These are phyloP conservation scores for Deilephila elpenor DNA, from an alignment of 2,888 invertebrate genomes.

Conservation along the genomic window DNA sequence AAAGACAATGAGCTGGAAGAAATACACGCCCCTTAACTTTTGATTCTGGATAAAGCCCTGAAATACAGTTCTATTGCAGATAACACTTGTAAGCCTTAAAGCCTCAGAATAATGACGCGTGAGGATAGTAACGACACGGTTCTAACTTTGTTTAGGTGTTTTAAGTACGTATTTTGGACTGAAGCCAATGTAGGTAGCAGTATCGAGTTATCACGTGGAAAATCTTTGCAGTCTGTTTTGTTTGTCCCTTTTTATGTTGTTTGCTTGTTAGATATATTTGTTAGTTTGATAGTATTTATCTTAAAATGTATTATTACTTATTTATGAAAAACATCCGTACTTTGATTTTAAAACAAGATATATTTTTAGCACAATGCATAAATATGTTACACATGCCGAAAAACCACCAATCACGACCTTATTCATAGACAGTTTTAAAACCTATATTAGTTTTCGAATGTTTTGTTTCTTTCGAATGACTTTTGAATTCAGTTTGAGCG, in stretches of 20 bases:
- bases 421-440: too few relatives aligned
- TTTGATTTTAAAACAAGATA: too few relatives aligned
- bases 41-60: slow-evolving; percentile 15
- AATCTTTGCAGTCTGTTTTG: slow-evolving; percentile 7
- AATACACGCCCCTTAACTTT: slow-evolving; percentile 12
- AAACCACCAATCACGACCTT: too few relatives aligned
- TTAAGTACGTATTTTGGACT: slow-evolving; percentile 30
- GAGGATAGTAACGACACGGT: slow-evolving; percentile 26
- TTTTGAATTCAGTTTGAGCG: too few relatives aligned
- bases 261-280: neutral
- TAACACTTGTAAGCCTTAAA: slow-evolving; percentile 30
- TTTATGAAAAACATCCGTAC: neutral
- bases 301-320: neutral
- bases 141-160: slow-evolving; percentile 30
- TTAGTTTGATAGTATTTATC: neutral
- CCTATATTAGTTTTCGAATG: too few relatives aligned
- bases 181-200: slow-evolving; percentile 18
- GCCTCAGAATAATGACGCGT: slow-evolving; percentile 32
- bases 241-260: neutral
- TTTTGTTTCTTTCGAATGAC: too few relatives aligned
- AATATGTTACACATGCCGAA: too few relatives aligned
- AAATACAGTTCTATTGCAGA: slow-evolving; percentile 28
- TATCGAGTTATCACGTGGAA: slow-evolving; percentile 18
- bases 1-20: neutral
- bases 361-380: too few relatives aligned